Evolutionary conservation across 2,888 invertebrate species (phyloP).

Genomic region (Heliconius erato): DNA sequence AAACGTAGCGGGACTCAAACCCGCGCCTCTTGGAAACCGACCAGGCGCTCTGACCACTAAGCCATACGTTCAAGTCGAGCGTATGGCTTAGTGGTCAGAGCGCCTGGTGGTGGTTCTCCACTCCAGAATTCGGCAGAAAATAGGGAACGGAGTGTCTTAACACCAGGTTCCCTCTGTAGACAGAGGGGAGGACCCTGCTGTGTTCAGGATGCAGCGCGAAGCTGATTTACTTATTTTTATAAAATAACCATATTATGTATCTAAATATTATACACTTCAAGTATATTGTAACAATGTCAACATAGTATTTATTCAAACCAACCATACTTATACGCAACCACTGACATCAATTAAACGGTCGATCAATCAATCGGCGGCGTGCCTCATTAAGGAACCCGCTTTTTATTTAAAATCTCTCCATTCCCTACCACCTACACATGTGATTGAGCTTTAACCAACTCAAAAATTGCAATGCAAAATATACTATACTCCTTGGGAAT

Average conservation of each 20-base stretch:
- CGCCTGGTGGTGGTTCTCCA: too few species aligned
- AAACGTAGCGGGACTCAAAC: too few species aligned
- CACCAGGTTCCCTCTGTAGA: too few species aligned
- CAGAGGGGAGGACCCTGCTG: too few species aligned
- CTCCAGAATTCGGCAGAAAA: too few species aligned
- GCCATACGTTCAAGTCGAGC: too few species aligned
- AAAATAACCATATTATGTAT: not conserved
- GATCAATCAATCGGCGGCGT: constrained; percentile 61
- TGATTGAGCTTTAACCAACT: constrained; percentile 48
- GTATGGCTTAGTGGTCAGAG: too few species aligned
- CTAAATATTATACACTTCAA: not conserved
- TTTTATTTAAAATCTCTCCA: constrained; percentile 59
- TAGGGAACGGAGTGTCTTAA: too few species aligned
- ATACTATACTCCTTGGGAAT: not conserved
- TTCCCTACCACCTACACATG: constrained; percentile 61
- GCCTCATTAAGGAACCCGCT: constrained; percentile 61
- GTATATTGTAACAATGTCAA: constrained; percentile 13
- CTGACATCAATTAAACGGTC: constrained; percentile 62
- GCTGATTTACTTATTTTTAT: too few species aligned
- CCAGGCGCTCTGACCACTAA: too few species aligned
- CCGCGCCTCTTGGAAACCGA: too few species aligned
- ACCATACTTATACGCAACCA: constrained; percentile 52
- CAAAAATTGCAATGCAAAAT: not conserved
- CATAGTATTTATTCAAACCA: constrained; percentile 35
- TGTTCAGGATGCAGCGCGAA: too few species aligned